Base-by-base conservation (phyloP, 2,113 vertebrate species). In the Stomatorhinus ivindoensis region DNA sequence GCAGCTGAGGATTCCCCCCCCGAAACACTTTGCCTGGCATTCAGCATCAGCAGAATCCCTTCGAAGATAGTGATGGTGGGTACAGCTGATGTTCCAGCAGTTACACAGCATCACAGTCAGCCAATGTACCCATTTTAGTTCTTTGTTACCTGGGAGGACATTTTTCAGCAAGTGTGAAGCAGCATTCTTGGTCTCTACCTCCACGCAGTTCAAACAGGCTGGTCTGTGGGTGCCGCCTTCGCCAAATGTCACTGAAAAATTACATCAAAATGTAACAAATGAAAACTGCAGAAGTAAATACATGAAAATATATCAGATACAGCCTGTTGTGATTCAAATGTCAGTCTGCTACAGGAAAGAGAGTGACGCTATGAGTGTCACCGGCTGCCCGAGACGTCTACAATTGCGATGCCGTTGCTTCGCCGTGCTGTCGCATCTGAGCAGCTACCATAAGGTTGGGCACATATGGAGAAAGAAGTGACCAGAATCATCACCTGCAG, bases 201-300 rank as follows among this genome's bases (percentile, higher is more conserved):
- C 58, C 27, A n/a, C 24, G 1, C 69, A 39, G 31, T 76, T 76
- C 69, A 76, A 65, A 65, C 3, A 65, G 58, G 24, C 53, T 24
- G 53, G 24, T 61, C 55, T 24, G 55, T n/a, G 55, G 21, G n/a
- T 0, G n/a, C n/a, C 4, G 10, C 61, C 61, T 69, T 69, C 13
- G 61, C n/a, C 61, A 69, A 47, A 47, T 31, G 44, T 47, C 83
- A 47, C 24, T 0, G 83, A 85, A 50, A 19, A 42, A 76, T 42
- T 35, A 84, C 53, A 76, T 90, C 90, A 89, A 55, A 65, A 46
- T 55, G 51, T 8, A 31, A 35, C 27, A 39, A 35, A 87, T 89
- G 88, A 82, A 87, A 91, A 89, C 86, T 73, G 44, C 39, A 83
- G n/a, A 27, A 84, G 10, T 69, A 69, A 69, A 8, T 80, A 42